Evolutionary conservation across 1,140 invertebrate genomes (phyloP).

Genomic region (Diprion similis): DNA sequence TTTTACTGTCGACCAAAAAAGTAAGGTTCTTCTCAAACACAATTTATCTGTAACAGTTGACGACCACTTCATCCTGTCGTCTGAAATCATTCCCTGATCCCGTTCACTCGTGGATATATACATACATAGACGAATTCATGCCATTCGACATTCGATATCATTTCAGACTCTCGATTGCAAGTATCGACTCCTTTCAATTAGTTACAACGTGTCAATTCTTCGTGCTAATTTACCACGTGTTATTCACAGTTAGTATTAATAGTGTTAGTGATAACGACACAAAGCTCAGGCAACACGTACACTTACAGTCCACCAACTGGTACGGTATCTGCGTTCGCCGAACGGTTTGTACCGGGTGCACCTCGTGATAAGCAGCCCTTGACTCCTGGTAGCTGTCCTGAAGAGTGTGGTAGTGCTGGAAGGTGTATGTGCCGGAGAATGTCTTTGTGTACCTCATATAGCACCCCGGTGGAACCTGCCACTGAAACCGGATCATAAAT

Average conservation of each 20-base stretch:
- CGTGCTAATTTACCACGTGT: not conserved
- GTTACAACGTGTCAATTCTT: not conserved
- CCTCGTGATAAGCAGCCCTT: constrained; percentile 47
- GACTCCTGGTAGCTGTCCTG: constrained; percentile 42
- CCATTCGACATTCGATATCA: too few species aligned
- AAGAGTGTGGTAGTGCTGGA: constrained; percentile 37
- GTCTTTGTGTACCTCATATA: constrained; percentile 55
- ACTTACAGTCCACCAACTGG: constrained; percentile 51
- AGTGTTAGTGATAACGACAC: not conserved
- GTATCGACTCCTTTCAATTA: not conserved
- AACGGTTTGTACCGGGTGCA: constrained; percentile 43
- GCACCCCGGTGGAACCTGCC: constrained; percentile 55
- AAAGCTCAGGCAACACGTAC: constrained; percentile 25
- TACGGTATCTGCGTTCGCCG: constrained; percentile 34
- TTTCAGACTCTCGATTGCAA: too few species aligned
- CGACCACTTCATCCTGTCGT: too few species aligned
- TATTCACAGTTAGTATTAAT: not conserved
- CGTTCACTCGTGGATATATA: too few species aligned
- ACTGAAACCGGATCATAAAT: constrained; percentile 32
- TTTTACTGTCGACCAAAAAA: not conserved
- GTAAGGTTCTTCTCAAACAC: too few species aligned
- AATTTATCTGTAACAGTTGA: too few species aligned
- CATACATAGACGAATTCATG: too few species aligned
- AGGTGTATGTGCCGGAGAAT: constrained; percentile 51
- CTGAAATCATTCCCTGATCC: too few species aligned